Conservation (phyloP, 2,113 vertebrate species). For the Pagrus major region DNA sequence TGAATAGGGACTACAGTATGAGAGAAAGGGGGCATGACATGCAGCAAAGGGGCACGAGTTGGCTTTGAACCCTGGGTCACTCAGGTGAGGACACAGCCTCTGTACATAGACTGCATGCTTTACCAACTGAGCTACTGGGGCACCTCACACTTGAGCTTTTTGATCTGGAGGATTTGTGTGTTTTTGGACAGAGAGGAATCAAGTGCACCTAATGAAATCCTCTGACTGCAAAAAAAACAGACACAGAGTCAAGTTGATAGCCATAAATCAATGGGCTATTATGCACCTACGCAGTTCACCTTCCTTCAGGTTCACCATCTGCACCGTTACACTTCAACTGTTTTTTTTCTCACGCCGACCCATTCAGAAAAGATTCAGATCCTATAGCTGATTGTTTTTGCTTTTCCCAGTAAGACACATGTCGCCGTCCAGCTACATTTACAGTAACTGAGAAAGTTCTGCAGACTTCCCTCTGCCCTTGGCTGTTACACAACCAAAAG, state of each 20-base stretch:
- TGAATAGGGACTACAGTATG: too few relatives aligned
- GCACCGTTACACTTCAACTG: not conserved
- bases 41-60: too few relatives aligned
- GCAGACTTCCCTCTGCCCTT: slow-evolving; percentile 59
- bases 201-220: not conserved
- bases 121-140: too few relatives aligned
- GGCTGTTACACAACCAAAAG: slow-evolving; percentile 60
- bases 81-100: too few relatives aligned
- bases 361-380: not conserved
- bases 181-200: not conserved
- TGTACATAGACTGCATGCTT: too few relatives aligned
- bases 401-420: slow-evolving; percentile 13
- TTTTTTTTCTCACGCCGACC: not conserved
- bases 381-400: not conserved
- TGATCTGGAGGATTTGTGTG: not conserved
- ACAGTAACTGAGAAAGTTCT: slow-evolving; percentile 51
- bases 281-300: not conserved
- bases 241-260: not conserved
- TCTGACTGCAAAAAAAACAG: not conserved
- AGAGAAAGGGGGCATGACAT: too few relatives aligned
- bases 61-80: too few relatives aligned
- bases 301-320: not conserved
- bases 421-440: slow-evolving; percentile 22
- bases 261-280: not conserved
- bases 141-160: too few relatives aligned